A percentile compares a stretch with the other conserved stretches of the same genome.
These are phyloP conservation scores for Pseudomyrmex sp. DNA, from an alignment of 1,140 invertebrate genomes.

Conservation along the genomic window DNA sequence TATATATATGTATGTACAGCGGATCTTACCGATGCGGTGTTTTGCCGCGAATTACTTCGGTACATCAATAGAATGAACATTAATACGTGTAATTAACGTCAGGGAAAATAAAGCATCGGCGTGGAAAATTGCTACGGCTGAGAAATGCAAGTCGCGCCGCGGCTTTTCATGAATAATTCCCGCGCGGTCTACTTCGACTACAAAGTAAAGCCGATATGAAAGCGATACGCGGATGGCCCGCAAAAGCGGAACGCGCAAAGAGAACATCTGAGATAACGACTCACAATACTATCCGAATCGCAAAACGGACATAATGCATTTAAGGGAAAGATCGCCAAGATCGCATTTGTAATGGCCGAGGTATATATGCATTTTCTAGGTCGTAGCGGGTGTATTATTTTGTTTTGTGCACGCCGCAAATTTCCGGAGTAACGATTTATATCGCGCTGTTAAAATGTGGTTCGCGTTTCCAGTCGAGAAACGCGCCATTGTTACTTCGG, in stretches of 20 bases:
- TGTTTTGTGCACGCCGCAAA: no score
- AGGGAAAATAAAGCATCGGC: neutral
- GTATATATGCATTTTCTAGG: neutral
- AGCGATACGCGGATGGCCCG: neutral
- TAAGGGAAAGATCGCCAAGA: conserved; percentile 15
- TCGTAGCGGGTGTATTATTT: neutral
- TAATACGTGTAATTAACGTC: neutral
- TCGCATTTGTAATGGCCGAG: neutral
- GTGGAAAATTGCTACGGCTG: neutral
- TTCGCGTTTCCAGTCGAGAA: neutral
- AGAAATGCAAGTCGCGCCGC: no score
- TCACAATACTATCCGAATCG: conserved; percentile 38
- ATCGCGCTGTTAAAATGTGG: neutral
- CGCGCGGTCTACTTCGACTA: no score
- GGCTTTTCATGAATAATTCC: neutral
- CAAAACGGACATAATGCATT: conserved; percentile 8
- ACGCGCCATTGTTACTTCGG: neutral
- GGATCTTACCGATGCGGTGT: no score
- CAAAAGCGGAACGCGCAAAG: conserved; percentile 29
- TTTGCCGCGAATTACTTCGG: no score
- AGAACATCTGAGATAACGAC: conserved; percentile 48
- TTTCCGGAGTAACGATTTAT: conserved; percentile 14
- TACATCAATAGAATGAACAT: no score
- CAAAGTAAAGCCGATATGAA: conserved; percentile 30
- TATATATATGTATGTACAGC: no score